These are phyloP conservation scores for Lynx canadensis DNA, from an alignment of 2,113 vertebrate genomes.

Conservation along the genomic window DNA sequence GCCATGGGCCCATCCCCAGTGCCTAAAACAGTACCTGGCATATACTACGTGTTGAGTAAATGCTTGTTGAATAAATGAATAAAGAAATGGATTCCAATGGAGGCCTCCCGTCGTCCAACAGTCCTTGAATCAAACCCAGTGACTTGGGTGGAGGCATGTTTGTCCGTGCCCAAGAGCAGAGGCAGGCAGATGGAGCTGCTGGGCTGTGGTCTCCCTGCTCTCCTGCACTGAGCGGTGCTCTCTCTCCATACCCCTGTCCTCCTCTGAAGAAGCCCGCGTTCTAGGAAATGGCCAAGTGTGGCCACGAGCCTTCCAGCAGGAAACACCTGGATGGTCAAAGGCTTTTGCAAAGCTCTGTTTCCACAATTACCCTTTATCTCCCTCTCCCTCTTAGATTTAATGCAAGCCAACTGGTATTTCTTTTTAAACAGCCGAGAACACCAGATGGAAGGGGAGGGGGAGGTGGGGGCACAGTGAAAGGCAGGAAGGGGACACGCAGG, in stretches of 20 bases:
- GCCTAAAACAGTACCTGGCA: neutral
- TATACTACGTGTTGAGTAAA: neutral
- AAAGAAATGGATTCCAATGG: neutral
- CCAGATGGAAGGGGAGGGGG: conserved; percentile 72
- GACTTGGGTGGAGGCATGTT: neutral
- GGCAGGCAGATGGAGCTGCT: conserved; percentile 61
- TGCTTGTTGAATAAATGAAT: neutral
- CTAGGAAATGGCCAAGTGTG: conserved; percentile 18
- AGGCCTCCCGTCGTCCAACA: neutral
- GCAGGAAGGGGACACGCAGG: conserved; percentile 54
- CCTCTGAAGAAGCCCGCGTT: neutral
- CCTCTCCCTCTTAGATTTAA: conserved; percentile 21
- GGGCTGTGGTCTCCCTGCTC: neutral
- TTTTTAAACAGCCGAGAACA: conserved; percentile 72
- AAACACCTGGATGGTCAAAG: conserved; percentile 70
- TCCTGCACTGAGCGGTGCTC: neutral
- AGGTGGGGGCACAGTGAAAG: conserved; percentile 58
- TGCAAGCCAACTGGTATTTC: conserved; percentile 73
- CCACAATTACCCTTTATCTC: conserved; percentile 53
- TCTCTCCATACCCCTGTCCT: neutral
- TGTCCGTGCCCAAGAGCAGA: neutral
- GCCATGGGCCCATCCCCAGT: neutral
- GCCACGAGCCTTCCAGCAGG: neutral
- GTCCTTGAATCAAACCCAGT: conserved; percentile 2
- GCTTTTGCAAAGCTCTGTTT: conserved; percentile 35